phyloP scores from a whole-genome alignment of 2,888 invertebrate species.

The Drosophila pseudotakahashii region DNA sequence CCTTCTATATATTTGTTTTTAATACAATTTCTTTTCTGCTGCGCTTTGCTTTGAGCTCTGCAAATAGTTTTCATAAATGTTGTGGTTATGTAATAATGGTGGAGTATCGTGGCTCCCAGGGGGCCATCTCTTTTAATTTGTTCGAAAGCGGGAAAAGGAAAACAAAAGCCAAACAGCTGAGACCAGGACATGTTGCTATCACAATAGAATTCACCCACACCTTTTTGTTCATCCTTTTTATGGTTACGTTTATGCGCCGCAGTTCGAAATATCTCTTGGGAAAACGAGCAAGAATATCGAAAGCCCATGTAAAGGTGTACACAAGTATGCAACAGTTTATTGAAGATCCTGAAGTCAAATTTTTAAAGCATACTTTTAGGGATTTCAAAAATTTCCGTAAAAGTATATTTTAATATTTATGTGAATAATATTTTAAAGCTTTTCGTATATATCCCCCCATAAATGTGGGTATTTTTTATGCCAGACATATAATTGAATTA shows the following conservation, averaged over 20 bases:
- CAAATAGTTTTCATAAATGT: constrained; percentile 70
- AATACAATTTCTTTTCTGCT: constrained; percentile 46
- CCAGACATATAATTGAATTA: constrained; percentile 21
- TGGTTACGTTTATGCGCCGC: background rate
- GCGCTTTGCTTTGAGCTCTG: constrained; percentile 46
- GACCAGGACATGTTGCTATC: constrained; percentile 6
- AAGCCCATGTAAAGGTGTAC: too few relatives aligned
- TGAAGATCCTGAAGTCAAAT: too few relatives aligned
- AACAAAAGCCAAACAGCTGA: constrained; percentile 15
- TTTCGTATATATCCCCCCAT: background rate
- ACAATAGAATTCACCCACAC: background rate
- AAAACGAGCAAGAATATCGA: background rate
- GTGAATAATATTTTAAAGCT: background rate
- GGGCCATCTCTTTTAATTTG: constrained; percentile 64
- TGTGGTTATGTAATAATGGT: constrained; percentile 30
- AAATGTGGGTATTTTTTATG: background rate
- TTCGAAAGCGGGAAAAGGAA: constrained; percentile 28
- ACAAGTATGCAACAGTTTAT: too few relatives aligned
- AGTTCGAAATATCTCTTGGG: background rate
- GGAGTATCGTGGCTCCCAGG: constrained; percentile 21
- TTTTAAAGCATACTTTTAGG: too few relatives aligned
- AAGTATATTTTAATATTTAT: too few relatives aligned
- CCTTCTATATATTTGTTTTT: constrained; percentile 54
- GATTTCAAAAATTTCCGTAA: too few relatives aligned
- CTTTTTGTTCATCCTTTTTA: background rate